These are phyloP conservation scores for Bufo bufo DNA, from an alignment of 2,113 vertebrate genomes.

Conservation along the genomic window DNA sequence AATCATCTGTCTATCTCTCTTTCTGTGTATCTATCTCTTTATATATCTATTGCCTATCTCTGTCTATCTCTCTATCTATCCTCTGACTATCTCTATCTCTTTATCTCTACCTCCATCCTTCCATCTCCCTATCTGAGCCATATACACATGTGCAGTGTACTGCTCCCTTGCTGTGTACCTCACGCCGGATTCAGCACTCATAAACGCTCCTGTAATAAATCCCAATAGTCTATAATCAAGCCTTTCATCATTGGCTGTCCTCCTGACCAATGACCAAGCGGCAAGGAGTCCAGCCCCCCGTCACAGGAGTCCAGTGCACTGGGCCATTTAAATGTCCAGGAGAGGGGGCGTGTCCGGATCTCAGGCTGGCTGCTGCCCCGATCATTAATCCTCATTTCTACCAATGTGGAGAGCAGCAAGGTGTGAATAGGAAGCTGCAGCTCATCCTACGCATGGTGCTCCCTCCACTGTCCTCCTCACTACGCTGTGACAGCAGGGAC, in stretches of 20 bases:
- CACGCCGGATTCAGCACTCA: too few species aligned
- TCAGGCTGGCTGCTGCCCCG: slow-evolving; percentile 31
- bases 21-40: too few species aligned
- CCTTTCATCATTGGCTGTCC: neutral
- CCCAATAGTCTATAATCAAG: neutral
- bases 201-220: neutral
- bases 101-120: too few species aligned
- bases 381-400: slow-evolving; percentile 37
- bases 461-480: slow-evolving; percentile 26
- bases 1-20: too few species aligned
- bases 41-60: too few species aligned
- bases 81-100: too few species aligned
- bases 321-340: slow-evolving; percentile 29
- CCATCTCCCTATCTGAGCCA: too few species aligned
- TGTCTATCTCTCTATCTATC: too few species aligned
- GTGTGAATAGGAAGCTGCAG: slow-evolving; percentile 56
- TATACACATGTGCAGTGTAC: too few species aligned
- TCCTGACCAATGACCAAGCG: slow-evolving; percentile 16
- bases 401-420: slow-evolving; percentile 50
- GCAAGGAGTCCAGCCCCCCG: neutral
- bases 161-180: too few species aligned
- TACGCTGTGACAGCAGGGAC: neutral
- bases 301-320: neutral
- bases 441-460: slow-evolving; percentile 53
- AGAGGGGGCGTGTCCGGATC: neutral